phyloP scores from a whole-genome alignment of 2,888 invertebrate species.

The Ommatoiulus sabulosus region DNA sequence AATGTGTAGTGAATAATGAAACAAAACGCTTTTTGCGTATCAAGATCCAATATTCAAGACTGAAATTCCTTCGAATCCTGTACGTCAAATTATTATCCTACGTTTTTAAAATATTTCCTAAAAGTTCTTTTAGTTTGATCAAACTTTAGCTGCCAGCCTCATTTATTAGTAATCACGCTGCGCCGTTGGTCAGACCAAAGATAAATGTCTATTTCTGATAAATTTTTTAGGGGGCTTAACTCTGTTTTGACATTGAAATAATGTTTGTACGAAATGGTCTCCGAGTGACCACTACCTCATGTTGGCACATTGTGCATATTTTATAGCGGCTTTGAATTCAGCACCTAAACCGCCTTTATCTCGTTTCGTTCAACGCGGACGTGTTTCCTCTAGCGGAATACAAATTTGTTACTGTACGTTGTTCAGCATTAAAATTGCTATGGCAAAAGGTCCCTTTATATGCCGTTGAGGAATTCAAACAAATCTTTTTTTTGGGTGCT shows the following conservation, averaged over 20 bases:
- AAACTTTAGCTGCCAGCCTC: neutral
- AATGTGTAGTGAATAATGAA: no score
- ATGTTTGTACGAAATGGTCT: constrained; percentile 9
- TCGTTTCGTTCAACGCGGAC: neutral
- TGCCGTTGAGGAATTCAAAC: neutral
- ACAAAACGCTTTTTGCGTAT: no score
- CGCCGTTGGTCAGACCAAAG: neutral
- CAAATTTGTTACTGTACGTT: neutral
- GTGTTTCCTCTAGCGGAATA: neutral
- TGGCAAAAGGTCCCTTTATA: neutral
- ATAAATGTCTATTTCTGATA: neutral
- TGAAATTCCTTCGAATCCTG: no score
- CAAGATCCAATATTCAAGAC: no score
- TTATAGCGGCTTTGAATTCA: constrained; percentile 6
- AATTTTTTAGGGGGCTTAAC: neutral
- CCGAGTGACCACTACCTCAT: neutral
- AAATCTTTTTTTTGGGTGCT: neutral
- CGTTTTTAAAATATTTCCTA: neutral
- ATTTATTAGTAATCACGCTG: neutral
- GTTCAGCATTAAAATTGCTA: neutral
- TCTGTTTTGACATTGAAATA: constrained; percentile 32
- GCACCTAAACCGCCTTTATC: neutral
- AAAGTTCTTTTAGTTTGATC: neutral
- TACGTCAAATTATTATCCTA: no score
- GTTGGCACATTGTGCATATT: constrained; percentile 15